Evolutionary conservation across 2,888 invertebrate species (phyloP), one percentile per base, ranked within the genome.

Genomic region (Pyralis farinalis): DNA sequence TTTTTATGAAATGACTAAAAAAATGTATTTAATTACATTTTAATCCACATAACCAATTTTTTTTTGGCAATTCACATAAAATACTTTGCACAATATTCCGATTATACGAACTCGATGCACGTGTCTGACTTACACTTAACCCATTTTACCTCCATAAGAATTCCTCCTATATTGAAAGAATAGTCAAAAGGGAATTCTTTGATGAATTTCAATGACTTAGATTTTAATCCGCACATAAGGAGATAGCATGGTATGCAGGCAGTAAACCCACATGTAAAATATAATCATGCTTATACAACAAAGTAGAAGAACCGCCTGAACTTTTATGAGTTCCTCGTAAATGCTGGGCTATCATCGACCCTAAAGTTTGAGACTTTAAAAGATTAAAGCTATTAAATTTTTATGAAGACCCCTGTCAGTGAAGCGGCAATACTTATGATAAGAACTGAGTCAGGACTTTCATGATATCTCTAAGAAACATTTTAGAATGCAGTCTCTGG

Each of bases 381-480:
- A 82, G 78, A 83, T 82, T 82, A 81, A 74, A 71, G 64, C 63
- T 67, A 72, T 83, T 81, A 81, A 73, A 79, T 72, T 81, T 82
- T 81, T 80, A 78, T 78, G 76, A 71, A 73, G 65, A 73, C 76
- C 75, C 72, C 76, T 72, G 70, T 72, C 72, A 73, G 58, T 74
- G 71, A 66, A 63, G 63, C 69, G 70, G 66, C 63, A 64, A 61
- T 60, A 52, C 53, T 60, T 46, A 52, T 57, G 77, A 76, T 75
- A 78, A 74, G 66, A 47, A 49, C 63, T 64, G 68, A 71, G 57
- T 70, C 60, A 58, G 59, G 58, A 63, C 54, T 63, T 67, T 62
- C 38, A 59, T 60, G 56, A 50, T 56, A 59, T 55, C 55, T 63
- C 54, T 54, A 49, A 25, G 34, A 35, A 25, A 35, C 12, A 8